Conservation (phyloP, 2,888 invertebrate genomes). For the Hyalella azteca region DNA sequence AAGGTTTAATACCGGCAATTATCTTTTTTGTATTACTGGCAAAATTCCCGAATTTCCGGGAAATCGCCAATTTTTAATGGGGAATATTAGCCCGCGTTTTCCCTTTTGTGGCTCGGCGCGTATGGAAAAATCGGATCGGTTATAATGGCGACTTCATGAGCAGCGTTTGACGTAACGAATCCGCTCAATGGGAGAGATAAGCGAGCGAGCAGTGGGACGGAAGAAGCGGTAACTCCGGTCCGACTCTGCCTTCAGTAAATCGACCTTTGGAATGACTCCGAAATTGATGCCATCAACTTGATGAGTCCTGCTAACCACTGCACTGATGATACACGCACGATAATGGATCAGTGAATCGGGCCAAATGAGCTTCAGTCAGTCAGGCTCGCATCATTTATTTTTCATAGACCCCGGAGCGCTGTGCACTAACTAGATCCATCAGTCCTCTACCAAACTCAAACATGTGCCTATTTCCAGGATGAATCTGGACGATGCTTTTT, state of each 20-base stretch:
- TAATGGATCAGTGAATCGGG: conserved; percentile 3
- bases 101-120: too few species aligned
- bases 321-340: background rate
- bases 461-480: background rate
- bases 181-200: background rate
- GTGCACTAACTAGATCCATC: background rate
- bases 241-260: background rate
- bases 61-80: too few species aligned
- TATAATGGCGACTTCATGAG: too few species aligned
- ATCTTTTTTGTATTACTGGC: too few species aligned
- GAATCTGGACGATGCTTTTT: too few species aligned
- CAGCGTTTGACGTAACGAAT: background rate
- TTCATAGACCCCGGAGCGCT: conserved; percentile 7
- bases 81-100: too few species aligned
- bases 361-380: background rate
- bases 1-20: too few species aligned
- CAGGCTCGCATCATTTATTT: conserved; percentile 17
- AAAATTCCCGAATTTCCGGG: too few species aligned
- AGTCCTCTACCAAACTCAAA: background rate
- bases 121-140: too few species aligned
- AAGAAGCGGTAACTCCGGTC: background rate
- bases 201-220: background rate
- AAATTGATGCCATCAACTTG: conserved; percentile 5
- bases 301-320: conserved; percentile 21
- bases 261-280: conserved; percentile 17